Evolutionary conservation across 2,888 invertebrate species (phyloP), one percentile per base, ranked within the genome.

Genomic region (Anoncus sp.): DNA sequence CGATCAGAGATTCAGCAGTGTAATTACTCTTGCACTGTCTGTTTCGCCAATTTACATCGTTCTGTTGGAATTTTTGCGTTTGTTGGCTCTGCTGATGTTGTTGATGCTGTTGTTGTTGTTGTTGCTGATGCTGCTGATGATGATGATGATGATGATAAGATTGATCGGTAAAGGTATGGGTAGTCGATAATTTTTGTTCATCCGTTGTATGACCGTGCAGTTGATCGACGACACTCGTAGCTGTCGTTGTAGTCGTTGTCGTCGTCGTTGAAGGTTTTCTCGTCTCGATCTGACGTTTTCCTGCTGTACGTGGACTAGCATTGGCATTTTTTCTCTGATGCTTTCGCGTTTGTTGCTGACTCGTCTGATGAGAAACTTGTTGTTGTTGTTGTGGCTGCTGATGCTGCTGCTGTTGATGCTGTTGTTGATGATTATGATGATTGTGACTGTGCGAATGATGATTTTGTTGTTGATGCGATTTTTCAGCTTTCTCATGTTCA

Each of bases 401-500:
- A 27, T 79, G 71, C 3, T 84, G 84, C 5, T 84, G 84, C 6
- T 85, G 85, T 1, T 84, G 85, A 6, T 85, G 82, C 9, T 70
- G 81, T 14, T 73, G 70, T 0, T 74, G 71, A 55, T 75, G 76
- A 20, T 77, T 73, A 71, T 80, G 74, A 53, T 79, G 66, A 62
- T 77, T 67, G 16, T 79, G 79, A 5, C 86, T 85, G 31, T 87
- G 84, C 14, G 86, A 84, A 38, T 84, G 83, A 51, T 83, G 81
- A 75, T 70, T 74, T 18, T 82, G 82, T 38, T 85, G 85, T 31
- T 85, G 85, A 24, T 87, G 87, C 38, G 82, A 85, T 67, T 91
- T 91, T 27, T 90, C 90, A 4, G 85, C 91, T 81, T 92, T 93
- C 81, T 92, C 92, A 79, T 92, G 92, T 81, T 93, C 94, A 2